phyloP scores from a whole-genome alignment of 1,140 invertebrate species.

The Lethrus apterus region DNA sequence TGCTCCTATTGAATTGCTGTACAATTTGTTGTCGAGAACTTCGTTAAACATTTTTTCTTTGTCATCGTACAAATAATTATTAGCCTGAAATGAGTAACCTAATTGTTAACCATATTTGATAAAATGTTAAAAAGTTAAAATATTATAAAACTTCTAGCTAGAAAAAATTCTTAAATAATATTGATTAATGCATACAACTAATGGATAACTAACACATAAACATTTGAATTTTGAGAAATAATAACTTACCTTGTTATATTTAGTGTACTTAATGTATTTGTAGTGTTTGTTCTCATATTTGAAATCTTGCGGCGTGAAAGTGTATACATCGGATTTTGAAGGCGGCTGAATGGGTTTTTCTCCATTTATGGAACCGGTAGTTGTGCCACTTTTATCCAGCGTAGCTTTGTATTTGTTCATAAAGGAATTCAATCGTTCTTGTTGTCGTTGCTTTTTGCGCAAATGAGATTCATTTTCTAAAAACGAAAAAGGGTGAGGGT shows the following conservation, averaged over 20 bases:
- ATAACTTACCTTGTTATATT: constrained; percentile 61
- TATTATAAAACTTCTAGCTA: too few species aligned
- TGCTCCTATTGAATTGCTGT: constrained; percentile 25
- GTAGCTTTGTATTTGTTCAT: constrained; percentile 61
- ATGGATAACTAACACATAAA: too few species aligned
- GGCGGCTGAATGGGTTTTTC: constrained; percentile 36
- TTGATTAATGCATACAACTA: too few species aligned
- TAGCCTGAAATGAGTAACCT: constrained; percentile 44
- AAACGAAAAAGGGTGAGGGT: constrained; percentile 23
- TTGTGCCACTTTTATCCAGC: constrained; percentile 37
- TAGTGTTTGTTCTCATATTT: constrained; percentile 76
- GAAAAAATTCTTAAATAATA: too few species aligned
- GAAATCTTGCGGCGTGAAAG: constrained; percentile 67
- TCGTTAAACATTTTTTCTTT: constrained; percentile 63
- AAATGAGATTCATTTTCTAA: constrained; percentile 49
- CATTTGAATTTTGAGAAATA: too few species aligned
- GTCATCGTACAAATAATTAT: constrained; percentile 49
- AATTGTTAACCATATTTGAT: constrained; percentile 11
- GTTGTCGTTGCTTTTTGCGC: constrained; percentile 54
- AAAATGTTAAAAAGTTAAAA: too few species aligned
- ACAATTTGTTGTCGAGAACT: constrained; percentile 49
- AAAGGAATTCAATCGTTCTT: constrained; percentile 53
- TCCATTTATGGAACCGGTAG: constrained; percentile 38
- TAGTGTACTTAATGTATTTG: constrained; percentile 71
- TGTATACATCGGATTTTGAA: constrained; percentile 46